Evolutionary conservation across 2,113 vertebrate genomes (phyloP).

Genomic region (Macrotus californicus): DNA sequence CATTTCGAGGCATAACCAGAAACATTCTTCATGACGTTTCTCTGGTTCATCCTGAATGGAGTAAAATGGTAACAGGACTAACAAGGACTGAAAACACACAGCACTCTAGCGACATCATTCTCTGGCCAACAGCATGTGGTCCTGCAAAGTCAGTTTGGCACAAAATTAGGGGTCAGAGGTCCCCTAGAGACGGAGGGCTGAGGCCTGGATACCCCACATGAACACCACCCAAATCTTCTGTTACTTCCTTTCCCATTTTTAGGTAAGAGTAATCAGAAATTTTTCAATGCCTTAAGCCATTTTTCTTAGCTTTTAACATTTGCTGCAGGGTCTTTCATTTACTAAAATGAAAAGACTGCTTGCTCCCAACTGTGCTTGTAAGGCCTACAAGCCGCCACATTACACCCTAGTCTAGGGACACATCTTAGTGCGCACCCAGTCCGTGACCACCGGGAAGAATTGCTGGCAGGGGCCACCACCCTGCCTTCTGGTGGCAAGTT

Average conservation of each 20-base stretch:
- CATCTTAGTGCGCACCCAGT: not conserved
- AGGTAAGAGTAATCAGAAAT: not conserved
- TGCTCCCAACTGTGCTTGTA: not conserved
- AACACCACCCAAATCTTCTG: not conserved
- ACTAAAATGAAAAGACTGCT: not conserved
- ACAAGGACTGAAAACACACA: not conserved
- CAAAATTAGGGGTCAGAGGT: not conserved
- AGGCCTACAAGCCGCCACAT: not conserved
- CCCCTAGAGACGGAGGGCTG: not conserved
- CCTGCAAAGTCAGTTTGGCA: not conserved
- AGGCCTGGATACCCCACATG: not conserved
- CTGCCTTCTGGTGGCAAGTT: not conserved
- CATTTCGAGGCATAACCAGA: not conserved
- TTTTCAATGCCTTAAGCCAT: not conserved
- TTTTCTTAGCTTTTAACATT: not conserved
- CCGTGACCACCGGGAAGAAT: not conserved
- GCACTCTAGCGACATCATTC: not conserved
- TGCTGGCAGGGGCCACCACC: not conserved
- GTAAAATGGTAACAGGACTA: not conserved
- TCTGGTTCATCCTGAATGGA: not conserved
- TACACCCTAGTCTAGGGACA: not conserved
- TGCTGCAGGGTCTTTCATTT: not conserved
- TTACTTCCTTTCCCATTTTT: not conserved
- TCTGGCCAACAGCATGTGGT: too few species aligned
- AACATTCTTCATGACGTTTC: not conserved